phyloP scores from a whole-genome alignment of 2,888 invertebrate genomes.

The Germaria angustata region DNA sequence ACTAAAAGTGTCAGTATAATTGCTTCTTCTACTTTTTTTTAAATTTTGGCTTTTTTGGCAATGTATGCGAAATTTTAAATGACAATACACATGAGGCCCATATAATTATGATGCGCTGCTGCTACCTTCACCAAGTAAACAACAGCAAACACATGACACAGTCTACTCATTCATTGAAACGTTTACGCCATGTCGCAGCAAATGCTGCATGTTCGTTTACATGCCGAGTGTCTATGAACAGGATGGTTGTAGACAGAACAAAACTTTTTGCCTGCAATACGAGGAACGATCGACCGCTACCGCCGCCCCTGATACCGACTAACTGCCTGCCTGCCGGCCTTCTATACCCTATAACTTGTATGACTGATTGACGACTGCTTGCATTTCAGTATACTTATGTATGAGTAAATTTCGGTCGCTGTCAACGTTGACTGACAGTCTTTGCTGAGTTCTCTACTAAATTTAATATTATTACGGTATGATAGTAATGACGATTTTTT shows the following conservation, averaged over 20 bases:
- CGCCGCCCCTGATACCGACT: conserved; percentile 57
- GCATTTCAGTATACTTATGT: background rate
- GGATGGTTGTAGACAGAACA: conserved; percentile 41
- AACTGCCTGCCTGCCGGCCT: background rate
- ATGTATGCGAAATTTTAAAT: conserved; percentile 52
- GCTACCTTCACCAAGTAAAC: conserved; percentile 30
- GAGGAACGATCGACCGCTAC: conserved; percentile 53
- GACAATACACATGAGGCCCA: conserved; percentile 64
- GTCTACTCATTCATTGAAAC: conserved; percentile 49
- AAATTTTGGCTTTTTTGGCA: conserved; percentile 38
- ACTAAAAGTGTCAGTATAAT: conserved; percentile 31
- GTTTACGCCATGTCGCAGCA: conserved; percentile 17
- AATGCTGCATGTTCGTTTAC: conserved; percentile 36
- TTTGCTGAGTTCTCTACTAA: conserved; percentile 48
- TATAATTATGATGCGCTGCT: conserved; percentile 56
- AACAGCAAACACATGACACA: conserved; percentile 15
- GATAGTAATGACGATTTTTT: conserved; percentile 61
- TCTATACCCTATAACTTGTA: conserved; percentile 28
- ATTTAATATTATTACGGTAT: conserved; percentile 52
- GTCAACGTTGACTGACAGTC: conserved; percentile 41
- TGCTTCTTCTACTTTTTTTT: conserved; percentile 1
- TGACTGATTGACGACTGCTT: conserved; percentile 35
- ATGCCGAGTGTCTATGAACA: conserved; percentile 17
- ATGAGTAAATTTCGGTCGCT: conserved; percentile 28
- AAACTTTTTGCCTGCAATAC: background rate